Base-by-base conservation (phyloP, 2,888 invertebrate species). In the Tetragonula carbonaria region DNA sequence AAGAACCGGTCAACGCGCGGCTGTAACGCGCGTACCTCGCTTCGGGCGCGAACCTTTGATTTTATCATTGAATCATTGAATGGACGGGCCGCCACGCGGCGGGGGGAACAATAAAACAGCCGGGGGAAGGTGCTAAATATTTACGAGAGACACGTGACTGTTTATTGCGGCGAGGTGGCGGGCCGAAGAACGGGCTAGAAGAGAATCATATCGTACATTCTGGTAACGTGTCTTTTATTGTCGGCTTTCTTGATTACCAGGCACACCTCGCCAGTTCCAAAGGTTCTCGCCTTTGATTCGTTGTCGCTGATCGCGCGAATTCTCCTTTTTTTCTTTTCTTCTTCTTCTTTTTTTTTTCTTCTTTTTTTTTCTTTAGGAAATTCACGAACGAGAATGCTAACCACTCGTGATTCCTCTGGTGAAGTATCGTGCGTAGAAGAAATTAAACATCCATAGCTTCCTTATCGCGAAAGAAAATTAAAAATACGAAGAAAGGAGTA, bases 21-120 rank as follows among this genome's bases (percentile, higher is more conserved):
- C 45, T 66, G 74, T 33, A 66, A 51, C 81, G 74, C 68, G 72
- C 33, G 28, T 5, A 23, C 16, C 6, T 65, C 33, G 73, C 76
- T 76, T 53, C 72, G 57, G 63, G 70, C 78, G 78, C 77, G 73
- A 71, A 70, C 75, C 75, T 78, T 71, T 75, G 82, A 88, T 87
- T 87, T 88, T 86, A 88, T 88, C 87, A 84, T 88, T 84, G 79
- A 70, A 81, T 83, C 82, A 83, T 82, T 76, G 82, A 57, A 74
- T 83, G 74, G 72, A 71, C 78, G 65, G 67, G 65, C 82, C 75
- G 70, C 74, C 59, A 76, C 53, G 71, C 33, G 53, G 53, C 38
- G n/a, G 53, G 53, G 28, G n/a, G 67, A 82, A 83, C 67, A 78
- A 88, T 85, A 89, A 89, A 86, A 86, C 79, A 86, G 78, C 66